A percentile compares a stretch with the other conserved stretches of the same genome.
Conservation (phyloP, 2,113 vertebrate species). For the Cynocephalus volans region DNA sequence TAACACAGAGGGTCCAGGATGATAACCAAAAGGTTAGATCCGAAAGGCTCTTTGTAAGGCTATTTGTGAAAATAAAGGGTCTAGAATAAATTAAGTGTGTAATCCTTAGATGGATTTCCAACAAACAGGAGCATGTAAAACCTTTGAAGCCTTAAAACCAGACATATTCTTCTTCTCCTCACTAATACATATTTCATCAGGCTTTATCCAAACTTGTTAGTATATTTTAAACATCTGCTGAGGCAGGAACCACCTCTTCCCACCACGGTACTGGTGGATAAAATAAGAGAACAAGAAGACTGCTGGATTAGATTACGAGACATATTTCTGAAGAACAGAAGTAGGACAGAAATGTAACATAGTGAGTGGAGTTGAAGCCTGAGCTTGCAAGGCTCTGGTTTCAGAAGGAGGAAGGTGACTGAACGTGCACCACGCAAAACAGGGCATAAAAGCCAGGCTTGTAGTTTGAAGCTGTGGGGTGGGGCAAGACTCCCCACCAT, state of each 20-base stretch:
- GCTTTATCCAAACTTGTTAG: conserved; percentile 23
- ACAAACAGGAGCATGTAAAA: neutral
- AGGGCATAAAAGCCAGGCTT: neutral
- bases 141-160: conserved; percentile 51
- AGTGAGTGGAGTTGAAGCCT: neutral
- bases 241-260: neutral
- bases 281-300: neutral
- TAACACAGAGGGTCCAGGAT: neutral
- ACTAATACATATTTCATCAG: conserved; percentile 11
- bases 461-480: neutral
- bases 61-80: conserved; percentile 57
- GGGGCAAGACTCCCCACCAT: neutral
- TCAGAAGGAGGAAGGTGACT: neutral
- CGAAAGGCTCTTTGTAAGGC: neutral
- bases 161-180: neutral
- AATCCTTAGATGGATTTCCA: conserved; percentile 63
- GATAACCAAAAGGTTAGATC: conserved; percentile 20
- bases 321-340: conserved; percentile 24
- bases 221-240: conserved; percentile 1
- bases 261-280: neutral
- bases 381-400: neutral
- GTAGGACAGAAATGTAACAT: neutral
- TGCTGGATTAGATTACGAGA: neutral
- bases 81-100: conserved; percentile 37
- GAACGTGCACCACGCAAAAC: too few species aligned